Evolutionary conservation across 2,113 vertebrate species (phyloP).

Genomic region (Pionites leucogaster): DNA sequence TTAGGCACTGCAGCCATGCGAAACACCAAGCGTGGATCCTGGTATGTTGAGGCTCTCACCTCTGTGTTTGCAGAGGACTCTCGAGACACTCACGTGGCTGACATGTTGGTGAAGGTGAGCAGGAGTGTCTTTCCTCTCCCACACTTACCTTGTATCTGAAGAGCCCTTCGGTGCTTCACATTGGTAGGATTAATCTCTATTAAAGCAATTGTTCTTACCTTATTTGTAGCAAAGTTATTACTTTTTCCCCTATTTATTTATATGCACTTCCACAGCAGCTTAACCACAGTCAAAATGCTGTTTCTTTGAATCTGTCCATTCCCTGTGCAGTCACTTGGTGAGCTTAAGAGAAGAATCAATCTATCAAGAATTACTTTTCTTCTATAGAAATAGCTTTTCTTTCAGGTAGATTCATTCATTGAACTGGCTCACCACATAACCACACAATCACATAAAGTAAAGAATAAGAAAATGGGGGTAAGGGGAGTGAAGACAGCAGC

Average conservation of each 20-base stretch:
- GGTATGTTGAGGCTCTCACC: constrained; percentile 93
- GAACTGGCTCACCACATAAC: neutral
- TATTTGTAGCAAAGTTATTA: neutral
- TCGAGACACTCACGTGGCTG: constrained; percentile 88
- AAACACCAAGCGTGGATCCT: constrained; percentile 95
- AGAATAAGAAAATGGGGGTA: neutral
- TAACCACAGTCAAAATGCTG: neutral
- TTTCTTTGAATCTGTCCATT: neutral
- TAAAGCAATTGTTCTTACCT: neutral
- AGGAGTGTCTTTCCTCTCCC: neutral
- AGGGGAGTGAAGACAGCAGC: neutral
- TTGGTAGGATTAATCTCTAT: neutral
- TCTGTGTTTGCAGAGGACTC: constrained; percentile 83
- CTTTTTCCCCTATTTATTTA: neutral
- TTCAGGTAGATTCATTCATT: neutral
- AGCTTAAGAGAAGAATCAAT: neutral
- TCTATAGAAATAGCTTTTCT: neutral
- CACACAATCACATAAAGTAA: neutral
- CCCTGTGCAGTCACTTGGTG: fast-evolving
- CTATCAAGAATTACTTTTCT: neutral
- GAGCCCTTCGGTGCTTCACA: neutral
- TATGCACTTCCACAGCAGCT: neutral
- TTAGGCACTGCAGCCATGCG: constrained; percentile 94
- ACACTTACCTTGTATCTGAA: neutral
- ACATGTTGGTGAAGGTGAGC: constrained; percentile 93